These are phyloP conservation scores for Lasioglossum villosulum DNA, from an alignment of 2,888 invertebrate species.

Conservation along the genomic window DNA sequence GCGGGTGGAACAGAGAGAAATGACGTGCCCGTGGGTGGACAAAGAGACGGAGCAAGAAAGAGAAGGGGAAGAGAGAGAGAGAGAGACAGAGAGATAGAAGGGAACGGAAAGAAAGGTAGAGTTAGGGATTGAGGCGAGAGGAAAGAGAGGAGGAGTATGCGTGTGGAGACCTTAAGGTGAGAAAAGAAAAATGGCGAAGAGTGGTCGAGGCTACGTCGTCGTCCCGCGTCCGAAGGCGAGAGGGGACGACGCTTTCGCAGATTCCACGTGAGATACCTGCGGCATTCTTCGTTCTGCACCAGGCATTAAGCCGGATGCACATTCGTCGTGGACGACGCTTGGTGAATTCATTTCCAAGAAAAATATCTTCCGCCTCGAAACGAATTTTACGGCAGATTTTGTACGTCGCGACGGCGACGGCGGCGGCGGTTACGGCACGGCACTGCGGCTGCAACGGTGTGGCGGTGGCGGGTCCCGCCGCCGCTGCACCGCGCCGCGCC, in stretches of 20 bases:
- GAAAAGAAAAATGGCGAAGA: slow-evolving; percentile 70
- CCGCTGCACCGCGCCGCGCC: neutral
- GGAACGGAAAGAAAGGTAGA: neutral
- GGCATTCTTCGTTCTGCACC: slow-evolving; percentile 73
- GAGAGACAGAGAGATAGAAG: neutral
- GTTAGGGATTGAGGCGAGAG: slow-evolving; percentile 13
- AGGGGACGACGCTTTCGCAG: slow-evolving; percentile 71
- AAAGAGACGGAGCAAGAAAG: neutral
- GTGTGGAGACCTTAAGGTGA: slow-evolving; percentile 62
- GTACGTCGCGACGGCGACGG: slow-evolving; percentile 42
- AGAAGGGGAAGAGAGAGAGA: neutral
- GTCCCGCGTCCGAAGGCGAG: slow-evolving; percentile 62
- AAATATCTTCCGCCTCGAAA: slow-evolving; percentile 73
- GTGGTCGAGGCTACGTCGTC: slow-evolving; percentile 35
- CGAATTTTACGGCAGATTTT: slow-evolving; percentile 73
- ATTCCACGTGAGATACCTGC: slow-evolving; percentile 76
- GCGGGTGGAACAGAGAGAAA: slow-evolving; percentile 6
- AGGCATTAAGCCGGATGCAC: slow-evolving; percentile 75
- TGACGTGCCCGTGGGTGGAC: slow-evolving; percentile 10
- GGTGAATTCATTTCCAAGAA: slow-evolving; percentile 72
- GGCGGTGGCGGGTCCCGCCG: neutral
- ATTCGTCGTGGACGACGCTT: slow-evolving; percentile 73
- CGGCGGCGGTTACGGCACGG: neutral
- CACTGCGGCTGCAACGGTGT: neutral
- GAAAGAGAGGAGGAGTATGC: slow-evolving; percentile 35